Evolutionary conservation across 2,888 invertebrate genomes (phyloP).

Genomic region (Drosophila dives): DNA sequence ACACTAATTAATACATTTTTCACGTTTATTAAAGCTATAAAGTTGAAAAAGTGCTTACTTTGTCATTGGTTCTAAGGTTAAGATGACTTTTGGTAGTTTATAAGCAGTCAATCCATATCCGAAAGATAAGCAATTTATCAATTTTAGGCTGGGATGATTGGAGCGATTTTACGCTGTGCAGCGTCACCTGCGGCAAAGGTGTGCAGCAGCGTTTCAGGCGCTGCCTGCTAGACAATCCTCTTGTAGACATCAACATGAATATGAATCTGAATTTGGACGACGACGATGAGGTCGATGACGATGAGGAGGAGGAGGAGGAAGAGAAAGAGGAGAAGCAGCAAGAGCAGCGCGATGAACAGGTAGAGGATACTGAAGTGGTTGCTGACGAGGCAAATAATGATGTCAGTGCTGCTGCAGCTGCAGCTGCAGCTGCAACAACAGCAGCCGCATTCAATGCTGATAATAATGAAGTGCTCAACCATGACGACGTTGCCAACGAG

Average conservation of each 20-base stretch:
- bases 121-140: slow-evolving; percentile 25
- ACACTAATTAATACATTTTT: background rate
- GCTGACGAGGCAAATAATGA: slow-evolving; percentile 70
- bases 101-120: background rate
- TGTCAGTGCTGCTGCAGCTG: slow-evolving; percentile 27
- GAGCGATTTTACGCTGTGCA: slow-evolving; percentile 85
- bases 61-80: background rate
- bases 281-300: slow-evolving; percentile 56
- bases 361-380: slow-evolving; percentile 36
- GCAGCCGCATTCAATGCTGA: slow-evolving; percentile 52
- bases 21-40: background rate
- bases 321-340: slow-evolving; percentile 12
- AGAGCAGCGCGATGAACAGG: background rate
- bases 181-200: slow-evolving; percentile 85
- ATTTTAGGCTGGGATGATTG: slow-evolving; percentile 85
- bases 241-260: slow-evolving; percentile 84
- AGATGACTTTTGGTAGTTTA: background rate
- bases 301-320: slow-evolving; percentile 31
- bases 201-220: slow-evolving; percentile 85
- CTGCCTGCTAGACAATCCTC: slow-evolving; percentile 84
- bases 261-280: slow-evolving; percentile 76
- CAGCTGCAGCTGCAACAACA: slow-evolving; percentile 41
- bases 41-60: background rate
- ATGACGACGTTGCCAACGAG: slow-evolving; percentile 41
- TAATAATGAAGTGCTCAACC: slow-evolving; percentile 63